phyloP scores from a whole-genome alignment of 2,113 vertebrate genomes.

The Cheirogaleus medius region DNA sequence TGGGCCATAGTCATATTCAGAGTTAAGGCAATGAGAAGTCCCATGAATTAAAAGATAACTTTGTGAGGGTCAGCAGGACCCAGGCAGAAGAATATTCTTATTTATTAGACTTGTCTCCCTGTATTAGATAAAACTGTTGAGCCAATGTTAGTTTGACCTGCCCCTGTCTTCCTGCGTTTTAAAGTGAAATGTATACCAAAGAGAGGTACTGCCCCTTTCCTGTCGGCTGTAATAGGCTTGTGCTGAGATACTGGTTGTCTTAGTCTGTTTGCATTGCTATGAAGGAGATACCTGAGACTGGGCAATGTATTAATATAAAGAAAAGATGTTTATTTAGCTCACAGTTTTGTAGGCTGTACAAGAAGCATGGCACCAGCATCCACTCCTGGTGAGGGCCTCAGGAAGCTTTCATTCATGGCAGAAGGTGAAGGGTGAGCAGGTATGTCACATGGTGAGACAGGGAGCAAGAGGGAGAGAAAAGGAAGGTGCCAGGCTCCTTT shows the following conservation, averaged over 20 bases:
- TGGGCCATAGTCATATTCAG: not conserved
- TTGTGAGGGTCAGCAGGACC: conserved; percentile 27
- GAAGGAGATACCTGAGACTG: no score
- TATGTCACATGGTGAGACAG: no score
- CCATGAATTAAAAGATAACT: conserved; percentile 38
- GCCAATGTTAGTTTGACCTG: not conserved
- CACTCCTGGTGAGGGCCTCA: no score
- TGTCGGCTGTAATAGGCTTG: not conserved
- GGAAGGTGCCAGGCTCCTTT: no score
- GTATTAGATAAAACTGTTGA: not conserved
- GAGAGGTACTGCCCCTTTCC: not conserved
- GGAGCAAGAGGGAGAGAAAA: no score
- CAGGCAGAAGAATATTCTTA: conserved; percentile 25
- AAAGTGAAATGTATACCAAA: not conserved
- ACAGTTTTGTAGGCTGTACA: no score
- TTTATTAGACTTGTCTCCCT: conserved; percentile 27
- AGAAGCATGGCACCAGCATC: no score
- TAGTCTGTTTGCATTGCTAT: no score
- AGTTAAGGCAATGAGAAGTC: not conserved
- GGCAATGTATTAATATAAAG: no score
- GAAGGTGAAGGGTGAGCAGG: no score
- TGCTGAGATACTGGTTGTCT: not conserved
- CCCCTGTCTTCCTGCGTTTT: not conserved
- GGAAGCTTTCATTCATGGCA: no score
- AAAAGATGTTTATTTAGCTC: no score